Base-by-base conservation (phyloP, 2,797 vertebrate genomes). In the Anisognathus igniventris region DNA sequence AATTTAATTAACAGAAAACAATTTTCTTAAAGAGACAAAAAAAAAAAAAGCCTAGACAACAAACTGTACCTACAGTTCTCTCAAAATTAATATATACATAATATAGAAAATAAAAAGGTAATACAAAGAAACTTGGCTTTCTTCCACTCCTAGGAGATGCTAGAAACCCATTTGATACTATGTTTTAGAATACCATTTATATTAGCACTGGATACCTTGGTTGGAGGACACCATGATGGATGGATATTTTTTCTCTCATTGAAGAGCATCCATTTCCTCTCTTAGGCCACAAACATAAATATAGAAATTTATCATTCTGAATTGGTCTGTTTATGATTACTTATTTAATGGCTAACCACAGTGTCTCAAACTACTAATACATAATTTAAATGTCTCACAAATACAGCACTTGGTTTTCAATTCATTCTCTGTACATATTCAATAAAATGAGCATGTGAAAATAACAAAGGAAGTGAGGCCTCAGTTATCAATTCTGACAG, bases 271-370 rank as follows among this genome's bases (percentile, higher is more conserved):
- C 24, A 56, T 78, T 93, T 91, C 85, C 73, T 94, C 58, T 91
- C 76, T 72, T 62, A 75, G 48, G 44, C 78, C 85, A 80, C 70
- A 57, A 83, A 80, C 33, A 33, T 89, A 95, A 92, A 72, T 86
- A 80, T 0, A 83, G 88, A 81, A 91, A 90, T 68, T 74, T 42
- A 93, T 95, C 44, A 44, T 75, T 90, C 51, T 86, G 82, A 92
- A 86, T 42, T n/a, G 37, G 51, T 66, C 79, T 83, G 44, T 77
- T 93, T 90, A 37, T 1, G 0, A 66, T 78, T 87, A 91, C 90
- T 95, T 92, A 92, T 94, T 88, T 92, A 93, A 94, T 81, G 76
- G 87, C 76, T 93, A 94, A 92, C 87, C 70, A 48, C 85, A 78
- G 76, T 33, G 82, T 95, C 82, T 88, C 0, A 1, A 62, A 82